These are phyloP conservation scores for Sarcoramphus papa DNA, from an alignment of 2,797 vertebrate species.

Conservation along the genomic window DNA sequence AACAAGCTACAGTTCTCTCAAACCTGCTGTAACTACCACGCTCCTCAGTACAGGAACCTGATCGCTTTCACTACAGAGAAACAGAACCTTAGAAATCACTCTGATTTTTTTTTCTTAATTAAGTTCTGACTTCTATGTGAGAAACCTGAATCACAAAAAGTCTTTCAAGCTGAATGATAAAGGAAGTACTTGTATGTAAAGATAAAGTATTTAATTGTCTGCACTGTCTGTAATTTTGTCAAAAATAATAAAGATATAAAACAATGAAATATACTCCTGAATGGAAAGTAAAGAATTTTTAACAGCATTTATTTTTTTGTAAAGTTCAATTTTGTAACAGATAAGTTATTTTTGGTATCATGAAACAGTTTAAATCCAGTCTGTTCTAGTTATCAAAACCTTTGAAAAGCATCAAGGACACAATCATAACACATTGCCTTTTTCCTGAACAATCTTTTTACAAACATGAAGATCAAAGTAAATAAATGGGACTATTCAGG, in stretches of 20 bases:
- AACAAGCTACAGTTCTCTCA: not conserved
- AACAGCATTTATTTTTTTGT: not conserved
- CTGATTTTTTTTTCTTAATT: rapidly evolving
- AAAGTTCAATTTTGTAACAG: not conserved
- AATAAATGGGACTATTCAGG: not conserved
- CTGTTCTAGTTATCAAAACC: not conserved
- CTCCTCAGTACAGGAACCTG: not conserved
- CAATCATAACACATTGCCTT: not conserved
- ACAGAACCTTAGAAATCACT: not conserved
- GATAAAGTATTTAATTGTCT: not conserved
- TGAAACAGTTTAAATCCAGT: not conserved
- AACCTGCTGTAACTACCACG: not conserved
- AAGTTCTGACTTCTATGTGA: not conserved
- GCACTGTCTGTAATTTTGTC: not conserved
- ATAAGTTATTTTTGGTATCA: not conserved
- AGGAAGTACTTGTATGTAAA: not conserved
- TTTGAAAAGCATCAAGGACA: not conserved
- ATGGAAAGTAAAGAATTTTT: not conserved
- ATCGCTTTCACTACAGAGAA: not conserved
- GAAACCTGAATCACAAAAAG: not conserved
- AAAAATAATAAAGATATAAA: not conserved
- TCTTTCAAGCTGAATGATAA: not conserved
- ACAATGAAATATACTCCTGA: not conserved
- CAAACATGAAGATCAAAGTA: not conserved
- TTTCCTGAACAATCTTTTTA: not conserved